Evolutionary conservation across 2,888 invertebrate genomes (phyloP).

Genomic region (Apotomis turbidana): DNA sequence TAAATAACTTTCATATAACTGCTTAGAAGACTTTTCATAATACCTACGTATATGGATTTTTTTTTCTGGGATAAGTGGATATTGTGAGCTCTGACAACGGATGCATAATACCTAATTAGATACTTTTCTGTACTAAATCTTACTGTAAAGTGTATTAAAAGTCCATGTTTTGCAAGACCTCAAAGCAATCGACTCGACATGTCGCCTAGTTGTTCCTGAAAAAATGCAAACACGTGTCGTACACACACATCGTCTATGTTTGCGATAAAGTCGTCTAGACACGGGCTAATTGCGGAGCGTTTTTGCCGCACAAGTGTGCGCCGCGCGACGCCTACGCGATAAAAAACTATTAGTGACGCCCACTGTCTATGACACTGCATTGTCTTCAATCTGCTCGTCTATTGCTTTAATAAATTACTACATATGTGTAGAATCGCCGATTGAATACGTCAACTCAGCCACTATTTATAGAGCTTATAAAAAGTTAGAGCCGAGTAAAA

Average conservation of each 20-base stretch:
- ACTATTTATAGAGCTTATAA: too few relatives aligned
- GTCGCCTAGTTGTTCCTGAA: not conserved
- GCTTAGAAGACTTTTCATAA: too few relatives aligned
- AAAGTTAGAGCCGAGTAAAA: too few relatives aligned
- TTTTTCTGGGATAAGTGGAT: too few relatives aligned
- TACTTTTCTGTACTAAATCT: too few relatives aligned
- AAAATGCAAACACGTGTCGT: conserved; percentile 49
- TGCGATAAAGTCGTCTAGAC: conserved; percentile 61
- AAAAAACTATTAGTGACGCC: conserved; percentile 34
- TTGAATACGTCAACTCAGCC: not conserved
- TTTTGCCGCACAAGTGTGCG: conserved; percentile 47
- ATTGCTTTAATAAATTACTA: conserved; percentile 35
- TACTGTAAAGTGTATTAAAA: too few relatives aligned
- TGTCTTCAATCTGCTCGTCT: conserved; percentile 21
- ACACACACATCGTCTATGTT: conserved; percentile 34
- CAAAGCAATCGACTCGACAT: conserved; percentile 10
- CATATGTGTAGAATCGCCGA: conserved; percentile 16
- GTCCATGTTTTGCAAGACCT: not conserved
- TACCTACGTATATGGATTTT: too few relatives aligned
- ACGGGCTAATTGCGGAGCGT: conserved; percentile 55
- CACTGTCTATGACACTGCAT: conserved; percentile 33
- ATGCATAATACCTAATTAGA: too few relatives aligned
- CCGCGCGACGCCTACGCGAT: conserved; percentile 47
- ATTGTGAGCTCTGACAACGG: too few relatives aligned
- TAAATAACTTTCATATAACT: too few relatives aligned